These are phyloP conservation scores for Lymantria dispar DNA, from an alignment of 2,888 invertebrate genomes.

Conservation along the genomic window DNA sequence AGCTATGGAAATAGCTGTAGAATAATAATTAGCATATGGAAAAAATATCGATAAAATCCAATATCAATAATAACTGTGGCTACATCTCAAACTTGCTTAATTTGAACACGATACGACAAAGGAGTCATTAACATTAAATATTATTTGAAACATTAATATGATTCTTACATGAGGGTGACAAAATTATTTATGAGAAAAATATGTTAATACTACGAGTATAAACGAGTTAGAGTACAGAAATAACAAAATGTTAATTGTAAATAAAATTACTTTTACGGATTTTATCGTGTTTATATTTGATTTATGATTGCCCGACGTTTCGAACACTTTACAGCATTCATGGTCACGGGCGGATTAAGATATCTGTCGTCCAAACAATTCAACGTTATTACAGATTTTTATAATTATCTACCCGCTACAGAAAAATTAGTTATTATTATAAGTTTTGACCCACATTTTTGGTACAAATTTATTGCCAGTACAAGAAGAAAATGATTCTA, in stretches of 20 bases:
- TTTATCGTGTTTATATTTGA: no score
- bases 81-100: constrained; percentile 11
- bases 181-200: constrained; percentile 37
- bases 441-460: no score
- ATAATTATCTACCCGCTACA: no score
- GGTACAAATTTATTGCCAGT: no score
- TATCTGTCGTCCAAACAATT: no score
- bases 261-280: no score
- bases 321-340: no score
- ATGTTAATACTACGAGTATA: constrained; percentile 37
- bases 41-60: constrained; percentile 5
- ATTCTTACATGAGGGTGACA: constrained; percentile 39
- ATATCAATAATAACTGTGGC: constrained; percentile 22
- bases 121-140: constrained; percentile 24
- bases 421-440: no score
- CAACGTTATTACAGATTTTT: no score
- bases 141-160: constrained; percentile 39
- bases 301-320: no score
- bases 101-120: constrained; percentile 31
- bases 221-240: constrained; percentile 30
- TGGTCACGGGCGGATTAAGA: no score
- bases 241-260: constrained; percentile 27
- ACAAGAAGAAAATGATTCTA: no score
- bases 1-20: background rate
- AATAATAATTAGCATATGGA: constrained; percentile 22